Percentiles rank a stretch among this genome's conserved stretches.
phyloP scores from a whole-genome alignment of 2,797 vertebrate species.

The Malurus leucopterus region DNA sequence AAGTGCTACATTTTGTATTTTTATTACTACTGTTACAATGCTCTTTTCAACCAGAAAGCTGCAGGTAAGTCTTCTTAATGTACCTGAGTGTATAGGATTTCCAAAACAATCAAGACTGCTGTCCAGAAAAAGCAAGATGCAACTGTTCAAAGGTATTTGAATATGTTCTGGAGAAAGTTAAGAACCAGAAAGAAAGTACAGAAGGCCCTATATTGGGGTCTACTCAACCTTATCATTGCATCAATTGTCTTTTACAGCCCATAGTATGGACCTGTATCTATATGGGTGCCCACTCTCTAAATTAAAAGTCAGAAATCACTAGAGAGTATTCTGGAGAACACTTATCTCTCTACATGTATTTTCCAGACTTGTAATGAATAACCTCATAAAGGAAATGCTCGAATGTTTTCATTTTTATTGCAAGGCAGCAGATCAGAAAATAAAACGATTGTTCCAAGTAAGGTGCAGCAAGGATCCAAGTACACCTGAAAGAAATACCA shows the following conservation, averaged over 20 bases:
- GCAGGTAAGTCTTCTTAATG: not conserved
- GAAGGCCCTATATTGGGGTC: not conserved
- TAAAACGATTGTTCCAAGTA: not conserved
- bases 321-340: not conserved
- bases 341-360: not conserved
- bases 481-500: not conserved
- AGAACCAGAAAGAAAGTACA: not conserved
- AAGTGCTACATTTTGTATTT: not conserved
- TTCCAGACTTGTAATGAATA: not conserved
- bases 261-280: not conserved
- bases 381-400: not conserved
- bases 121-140: not conserved
- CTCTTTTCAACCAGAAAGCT: not conserved
- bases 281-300: not conserved
- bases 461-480: not conserved
- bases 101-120: not conserved
- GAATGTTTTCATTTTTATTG: not conserved
- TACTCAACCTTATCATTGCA: not conserved
- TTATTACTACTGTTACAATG: not conserved
- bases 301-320: not conserved
- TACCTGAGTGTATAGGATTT: not conserved
- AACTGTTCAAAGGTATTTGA: not conserved
- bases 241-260: not conserved
- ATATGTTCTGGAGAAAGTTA: not conserved
- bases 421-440: not conserved